A percentile compares a stretch with the other conserved stretches of the same genome.
These are phyloP conservation scores for Tipula helvola DNA, from an alignment of 2,888 invertebrate species.

Conservation along the genomic window DNA sequence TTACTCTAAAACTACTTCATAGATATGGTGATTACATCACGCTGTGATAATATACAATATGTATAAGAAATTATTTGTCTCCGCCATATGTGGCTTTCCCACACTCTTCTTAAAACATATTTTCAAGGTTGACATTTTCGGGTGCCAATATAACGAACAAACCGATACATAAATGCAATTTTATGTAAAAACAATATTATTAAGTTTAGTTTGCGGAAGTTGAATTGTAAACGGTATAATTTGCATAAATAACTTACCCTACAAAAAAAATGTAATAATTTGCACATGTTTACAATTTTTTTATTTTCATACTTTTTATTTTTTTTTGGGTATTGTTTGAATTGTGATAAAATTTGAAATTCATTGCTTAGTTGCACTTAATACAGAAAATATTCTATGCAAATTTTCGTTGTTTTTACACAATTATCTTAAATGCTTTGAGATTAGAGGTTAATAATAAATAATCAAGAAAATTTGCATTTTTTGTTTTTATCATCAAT, in stretches of 20 bases:
- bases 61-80: neutral
- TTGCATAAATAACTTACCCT: neutral
- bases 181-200: neutral
- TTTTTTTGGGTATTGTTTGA: neutral
- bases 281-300: neutral
- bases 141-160: neutral
- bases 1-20: neutral
- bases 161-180: neutral
- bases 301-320: too few relatives aligned
- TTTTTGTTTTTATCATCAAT: neutral
- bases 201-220: neutral
- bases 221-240: neutral
- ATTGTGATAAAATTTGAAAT: neutral
- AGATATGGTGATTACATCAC: neutral
- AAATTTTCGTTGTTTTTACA: neutral
- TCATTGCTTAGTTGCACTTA: neutral
- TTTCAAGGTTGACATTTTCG: neutral
- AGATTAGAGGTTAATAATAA: neutral
- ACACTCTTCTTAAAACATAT: neutral
- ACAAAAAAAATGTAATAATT: neutral
- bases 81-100: neutral
- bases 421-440: neutral
- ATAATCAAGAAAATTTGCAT: neutral
- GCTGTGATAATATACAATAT: neutral
- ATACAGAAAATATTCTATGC: neutral